A percentile compares a stretch with the other conserved stretches of the same genome.
These are phyloP conservation scores for Melieria crassipennis DNA, from an alignment of 2,888 invertebrate species.

Conservation along the genomic window DNA sequence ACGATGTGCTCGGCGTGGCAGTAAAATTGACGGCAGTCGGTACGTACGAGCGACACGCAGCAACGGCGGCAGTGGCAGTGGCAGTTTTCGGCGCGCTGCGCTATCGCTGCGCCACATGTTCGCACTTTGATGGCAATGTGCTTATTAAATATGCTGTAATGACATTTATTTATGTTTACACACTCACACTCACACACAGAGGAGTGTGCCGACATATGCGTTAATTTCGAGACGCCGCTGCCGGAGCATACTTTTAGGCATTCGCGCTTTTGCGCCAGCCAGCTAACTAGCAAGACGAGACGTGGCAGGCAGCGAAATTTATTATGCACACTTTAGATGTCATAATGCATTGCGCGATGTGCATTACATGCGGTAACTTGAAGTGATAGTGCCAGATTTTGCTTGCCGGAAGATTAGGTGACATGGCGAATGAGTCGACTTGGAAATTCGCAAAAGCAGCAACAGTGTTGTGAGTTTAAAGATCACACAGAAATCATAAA, in stretches of 20 bases:
- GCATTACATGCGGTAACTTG: conserved; percentile 20
- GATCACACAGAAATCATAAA: no score
- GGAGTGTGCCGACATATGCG: conserved; percentile 26
- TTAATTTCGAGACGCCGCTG: conserved; percentile 26
- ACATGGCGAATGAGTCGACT: no score
- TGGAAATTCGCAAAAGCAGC: no score
- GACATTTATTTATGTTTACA: conserved; percentile 39
- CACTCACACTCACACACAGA: background rate
- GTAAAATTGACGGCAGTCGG: background rate
- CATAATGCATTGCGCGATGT: conserved; percentile 14
- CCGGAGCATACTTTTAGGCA: conserved; percentile 11
- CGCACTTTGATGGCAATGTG: background rate
- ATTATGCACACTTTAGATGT: conserved; percentile 27
- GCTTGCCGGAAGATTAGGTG: no score
- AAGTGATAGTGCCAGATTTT: no score
- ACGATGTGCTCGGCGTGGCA: background rate
- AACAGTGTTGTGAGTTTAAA: no score
- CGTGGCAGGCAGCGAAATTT: conserved; percentile 16
- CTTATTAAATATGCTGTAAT: conserved; percentile 42
- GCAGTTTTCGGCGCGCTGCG: background rate
- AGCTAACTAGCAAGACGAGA: background rate
- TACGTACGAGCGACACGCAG: conserved; percentile 2
- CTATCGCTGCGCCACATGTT: background rate
- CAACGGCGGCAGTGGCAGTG: background rate
- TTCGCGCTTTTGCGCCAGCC: background rate